Conservation (phyloP, 2,888 invertebrate species). For the Glyphotaelius pellucidus region DNA sequence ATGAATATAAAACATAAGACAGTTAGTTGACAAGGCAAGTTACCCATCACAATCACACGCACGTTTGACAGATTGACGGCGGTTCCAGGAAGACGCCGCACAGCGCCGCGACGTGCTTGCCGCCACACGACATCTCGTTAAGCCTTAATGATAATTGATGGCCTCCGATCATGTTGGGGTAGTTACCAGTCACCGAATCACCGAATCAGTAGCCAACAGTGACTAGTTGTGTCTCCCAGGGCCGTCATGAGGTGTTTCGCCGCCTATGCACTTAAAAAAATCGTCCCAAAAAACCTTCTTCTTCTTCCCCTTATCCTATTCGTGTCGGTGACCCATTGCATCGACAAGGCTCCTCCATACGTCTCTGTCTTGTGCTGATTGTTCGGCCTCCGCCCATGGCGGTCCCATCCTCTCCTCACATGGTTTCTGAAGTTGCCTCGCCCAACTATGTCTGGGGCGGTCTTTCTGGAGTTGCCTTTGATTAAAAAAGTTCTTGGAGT, state of each 20-base stretch:
- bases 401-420: too few species aligned
- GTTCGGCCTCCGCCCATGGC: too few species aligned
- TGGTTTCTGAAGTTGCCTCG: too few species aligned
- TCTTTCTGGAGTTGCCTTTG: too few species aligned
- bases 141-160: constrained; percentile 46
- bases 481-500: too few species aligned
- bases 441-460: too few species aligned
- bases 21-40: background rate
- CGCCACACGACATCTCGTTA: constrained; percentile 40
- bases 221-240: background rate
- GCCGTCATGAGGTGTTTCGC: background rate
- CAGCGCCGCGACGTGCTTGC: constrained; percentile 7
- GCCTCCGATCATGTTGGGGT: constrained; percentile 5
- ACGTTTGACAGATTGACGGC: constrained; percentile 2
- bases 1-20: background rate
- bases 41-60: background rate
- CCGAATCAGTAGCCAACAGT: background rate
- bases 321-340: too few species aligned
- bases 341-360: too few species aligned
- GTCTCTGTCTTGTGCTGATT: too few species aligned
- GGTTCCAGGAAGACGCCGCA: background rate
- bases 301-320: too few species aligned
- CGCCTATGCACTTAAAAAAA: background rate
- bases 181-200: background rate
- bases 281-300: background rate